These are phyloP conservation scores for Pitta sordida DNA, from an alignment of 2,113 vertebrate genomes.

Conservation along the genomic window DNA sequence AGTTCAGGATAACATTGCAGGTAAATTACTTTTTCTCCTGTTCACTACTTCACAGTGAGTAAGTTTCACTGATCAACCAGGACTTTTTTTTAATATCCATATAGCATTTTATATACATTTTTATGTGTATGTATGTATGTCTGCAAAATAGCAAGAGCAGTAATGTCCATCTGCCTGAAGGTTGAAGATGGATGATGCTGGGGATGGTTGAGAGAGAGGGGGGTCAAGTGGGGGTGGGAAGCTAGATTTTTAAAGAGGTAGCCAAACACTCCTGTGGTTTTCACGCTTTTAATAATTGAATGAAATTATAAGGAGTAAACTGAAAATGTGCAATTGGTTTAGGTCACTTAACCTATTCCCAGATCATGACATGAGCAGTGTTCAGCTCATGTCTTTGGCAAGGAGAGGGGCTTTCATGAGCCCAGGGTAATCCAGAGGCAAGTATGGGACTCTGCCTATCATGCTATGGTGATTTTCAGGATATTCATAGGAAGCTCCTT, in stretches of 20 bases:
- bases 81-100: background rate
- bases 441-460: background rate
- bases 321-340: rapidly evolving
- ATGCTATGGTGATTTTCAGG: background rate
- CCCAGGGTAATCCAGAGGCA: rapidly evolving
- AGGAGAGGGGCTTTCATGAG: background rate
- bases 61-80: rapidly evolving
- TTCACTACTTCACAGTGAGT: background rate
- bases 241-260: background rate
- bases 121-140: background rate
- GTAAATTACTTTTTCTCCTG: conserved; percentile 18
- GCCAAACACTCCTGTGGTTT: background rate
- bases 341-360: background rate
- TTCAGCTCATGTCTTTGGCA: rapidly evolving
- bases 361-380: no score
- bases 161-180: background rate
- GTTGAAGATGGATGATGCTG: background rate
- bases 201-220: background rate
- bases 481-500: background rate
- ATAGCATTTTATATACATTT: background rate
- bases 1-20: background rate
- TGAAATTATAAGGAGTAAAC: background rate
- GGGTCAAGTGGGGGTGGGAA: background rate
- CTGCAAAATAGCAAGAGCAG: background rate
- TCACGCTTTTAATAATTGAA: background rate